Conservation (phyloP, 2,113 vertebrate species). For the Chunga burmeisteri region DNA sequence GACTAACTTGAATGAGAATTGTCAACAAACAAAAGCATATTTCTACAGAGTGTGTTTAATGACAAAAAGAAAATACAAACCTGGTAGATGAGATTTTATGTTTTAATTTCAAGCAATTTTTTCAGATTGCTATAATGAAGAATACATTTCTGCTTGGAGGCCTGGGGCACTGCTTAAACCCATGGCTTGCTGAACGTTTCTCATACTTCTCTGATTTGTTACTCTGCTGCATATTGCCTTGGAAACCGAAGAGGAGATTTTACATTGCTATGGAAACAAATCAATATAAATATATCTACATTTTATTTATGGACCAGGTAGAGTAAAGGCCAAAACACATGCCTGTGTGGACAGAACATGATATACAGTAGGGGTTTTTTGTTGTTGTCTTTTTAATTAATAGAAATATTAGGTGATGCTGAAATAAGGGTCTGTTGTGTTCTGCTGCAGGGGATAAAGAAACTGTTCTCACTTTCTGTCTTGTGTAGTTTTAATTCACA, state of each 20-base stretch:
- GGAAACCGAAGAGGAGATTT: conserved; percentile 58
- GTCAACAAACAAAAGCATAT: neutral
- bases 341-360: neutral
- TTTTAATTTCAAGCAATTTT: neutral
- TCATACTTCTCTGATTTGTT: conserved; percentile 36
- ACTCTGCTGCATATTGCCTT: conserved; percentile 58
- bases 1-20: neutral
- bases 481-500: conserved; percentile 35
- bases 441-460: conserved; percentile 1
- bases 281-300: conserved; percentile 61
- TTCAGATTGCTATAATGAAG: neutral
- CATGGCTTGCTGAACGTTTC: conserved; percentile 32
- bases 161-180: conserved; percentile 1
- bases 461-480: conserved; percentile 34
- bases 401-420: conserved; percentile 22
- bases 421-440: conserved; percentile 15
- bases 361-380: neutral
- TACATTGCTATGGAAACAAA: conserved; percentile 72
- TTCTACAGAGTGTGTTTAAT: neutral
- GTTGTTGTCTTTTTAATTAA: conserved; percentile 47
- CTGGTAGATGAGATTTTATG: neutral
- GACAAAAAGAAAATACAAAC: neutral
- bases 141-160: neutral
- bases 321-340: conserved; percentile 10
- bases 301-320: conserved; percentile 64